These are phyloP conservation scores for Macrostomum lignano DNA, from an alignment of 1,140 invertebrate genomes.

Conservation along the genomic window DNA sequence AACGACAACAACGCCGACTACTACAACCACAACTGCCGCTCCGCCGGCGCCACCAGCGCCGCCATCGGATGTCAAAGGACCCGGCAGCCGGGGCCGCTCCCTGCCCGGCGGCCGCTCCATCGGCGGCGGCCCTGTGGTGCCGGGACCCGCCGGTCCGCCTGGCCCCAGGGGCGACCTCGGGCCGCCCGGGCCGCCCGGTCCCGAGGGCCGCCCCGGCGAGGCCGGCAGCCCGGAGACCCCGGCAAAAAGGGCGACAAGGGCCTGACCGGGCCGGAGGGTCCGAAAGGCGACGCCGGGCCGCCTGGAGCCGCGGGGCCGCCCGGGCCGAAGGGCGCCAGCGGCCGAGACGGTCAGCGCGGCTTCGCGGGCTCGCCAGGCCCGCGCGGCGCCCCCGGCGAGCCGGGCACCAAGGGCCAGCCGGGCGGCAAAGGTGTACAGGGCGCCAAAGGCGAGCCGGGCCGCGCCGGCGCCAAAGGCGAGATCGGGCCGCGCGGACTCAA, in stretches of 20 bases:
- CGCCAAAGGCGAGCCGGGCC: neutral
- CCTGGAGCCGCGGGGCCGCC: neutral
- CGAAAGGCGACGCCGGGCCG: neutral
- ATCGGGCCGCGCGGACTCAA: no score
- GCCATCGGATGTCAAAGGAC: no score
- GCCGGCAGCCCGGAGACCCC: neutral
- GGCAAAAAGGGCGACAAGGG: conserved; percentile 2
- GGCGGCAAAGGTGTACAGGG: neutral
- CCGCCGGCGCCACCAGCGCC: no score
- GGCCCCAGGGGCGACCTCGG: conserved; percentile 1
- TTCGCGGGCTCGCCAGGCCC: neutral
- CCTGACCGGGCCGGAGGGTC: neutral
- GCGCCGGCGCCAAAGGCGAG: neutral
- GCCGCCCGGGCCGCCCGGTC: neutral
- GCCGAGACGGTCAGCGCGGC: conserved; percentile 3
- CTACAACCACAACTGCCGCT: no score
- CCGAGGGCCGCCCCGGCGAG: conserved; percentile 1
- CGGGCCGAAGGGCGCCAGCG: conserved; percentile 3
- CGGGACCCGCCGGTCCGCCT: neutral
- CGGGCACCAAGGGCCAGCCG: no score
- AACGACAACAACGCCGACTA: no score
- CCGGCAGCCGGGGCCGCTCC: no score
- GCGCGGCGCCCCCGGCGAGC: no score
- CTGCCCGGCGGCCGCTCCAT: no score
- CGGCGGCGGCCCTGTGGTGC: no score